Conservation (phyloP, 2,113 vertebrate species). For the Rhizomys pruinosus region DNA sequence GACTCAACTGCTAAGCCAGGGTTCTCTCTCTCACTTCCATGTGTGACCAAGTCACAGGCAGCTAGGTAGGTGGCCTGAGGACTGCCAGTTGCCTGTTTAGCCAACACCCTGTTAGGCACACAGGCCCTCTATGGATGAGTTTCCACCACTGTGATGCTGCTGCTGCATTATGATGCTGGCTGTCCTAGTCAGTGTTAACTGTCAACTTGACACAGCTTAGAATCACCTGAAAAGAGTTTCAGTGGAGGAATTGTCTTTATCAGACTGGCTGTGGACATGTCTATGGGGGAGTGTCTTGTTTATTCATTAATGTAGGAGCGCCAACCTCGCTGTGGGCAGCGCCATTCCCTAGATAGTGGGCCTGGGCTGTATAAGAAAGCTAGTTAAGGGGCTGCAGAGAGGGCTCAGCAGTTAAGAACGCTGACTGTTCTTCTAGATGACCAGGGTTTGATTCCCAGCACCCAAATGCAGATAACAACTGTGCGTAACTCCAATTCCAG, state of each 20-base stretch:
- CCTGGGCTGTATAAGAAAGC: neutral
- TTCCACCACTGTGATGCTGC: neutral
- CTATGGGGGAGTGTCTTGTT: neutral
- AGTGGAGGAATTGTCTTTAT: neutral
- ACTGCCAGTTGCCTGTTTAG: neutral
- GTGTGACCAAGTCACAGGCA: neutral
- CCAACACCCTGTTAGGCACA: too few species aligned
- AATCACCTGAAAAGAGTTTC: neutral
- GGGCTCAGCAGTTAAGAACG: too few species aligned
- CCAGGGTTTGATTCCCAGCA: too few species aligned
- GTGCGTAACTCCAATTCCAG: too few species aligned
- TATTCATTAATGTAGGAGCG: neutral
- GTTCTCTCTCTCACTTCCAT: neutral
- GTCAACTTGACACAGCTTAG: neutral
- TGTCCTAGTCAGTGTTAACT: neutral
- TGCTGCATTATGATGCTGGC: neutral
- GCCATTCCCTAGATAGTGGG: neutral
- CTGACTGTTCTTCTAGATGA: too few species aligned
- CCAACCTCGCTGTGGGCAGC: neutral
- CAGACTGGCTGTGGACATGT: neutral
- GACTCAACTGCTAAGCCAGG: neutral
- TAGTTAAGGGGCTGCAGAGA: neutral
- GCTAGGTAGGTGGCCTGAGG: neutral
- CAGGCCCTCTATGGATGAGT: neutral
- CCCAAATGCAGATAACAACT: too few species aligned